Percentiles rank a stretch among this genome's conserved stretches.
Evolutionary conservation across 2,888 invertebrate species (phyloP).

Genomic region (Microchrysa polita): DNA sequence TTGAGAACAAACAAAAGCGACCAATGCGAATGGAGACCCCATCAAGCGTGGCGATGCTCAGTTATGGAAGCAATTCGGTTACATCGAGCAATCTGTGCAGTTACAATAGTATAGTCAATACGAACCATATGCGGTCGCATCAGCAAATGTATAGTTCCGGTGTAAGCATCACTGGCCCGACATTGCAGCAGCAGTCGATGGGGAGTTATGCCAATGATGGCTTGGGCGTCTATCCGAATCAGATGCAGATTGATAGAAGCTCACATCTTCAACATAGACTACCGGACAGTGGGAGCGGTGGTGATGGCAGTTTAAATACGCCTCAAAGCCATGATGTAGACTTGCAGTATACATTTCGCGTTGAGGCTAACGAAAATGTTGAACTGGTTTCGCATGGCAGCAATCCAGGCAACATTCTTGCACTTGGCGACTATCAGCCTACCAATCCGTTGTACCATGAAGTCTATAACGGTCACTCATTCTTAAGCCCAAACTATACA

Average conservation of each 20-base stretch:
- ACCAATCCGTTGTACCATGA: constrained; percentile 44
- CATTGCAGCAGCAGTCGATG: neutral
- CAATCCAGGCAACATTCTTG: constrained; percentile 24
- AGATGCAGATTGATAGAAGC: neutral
- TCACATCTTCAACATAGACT: neutral
- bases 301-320: neutral
- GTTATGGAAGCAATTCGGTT: constrained; percentile 1
- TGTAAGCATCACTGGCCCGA: neutral
- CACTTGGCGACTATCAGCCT: constrained; percentile 33
- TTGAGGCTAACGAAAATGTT: constrained; percentile 42
- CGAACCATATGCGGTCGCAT: constrained; percentile 42
- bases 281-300: neutral
- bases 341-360: constrained; percentile 51
- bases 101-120: constrained; percentile 44
- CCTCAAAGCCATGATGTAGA: constrained; percentile 46
- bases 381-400: neutral
- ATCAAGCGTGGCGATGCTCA: constrained; percentile 46
- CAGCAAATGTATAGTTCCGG: constrained; percentile 24
- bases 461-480: constrained; percentile 44
- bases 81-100: constrained; percentile 40
- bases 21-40: constrained; percentile 48
- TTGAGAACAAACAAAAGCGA: constrained; percentile 83
- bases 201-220: neutral
- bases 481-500: constrained; percentile 32
- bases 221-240: neutral